These are phyloP conservation scores for Halcyon senegalensis DNA, from an alignment of 2,113 vertebrate species.

Conservation along the genomic window DNA sequence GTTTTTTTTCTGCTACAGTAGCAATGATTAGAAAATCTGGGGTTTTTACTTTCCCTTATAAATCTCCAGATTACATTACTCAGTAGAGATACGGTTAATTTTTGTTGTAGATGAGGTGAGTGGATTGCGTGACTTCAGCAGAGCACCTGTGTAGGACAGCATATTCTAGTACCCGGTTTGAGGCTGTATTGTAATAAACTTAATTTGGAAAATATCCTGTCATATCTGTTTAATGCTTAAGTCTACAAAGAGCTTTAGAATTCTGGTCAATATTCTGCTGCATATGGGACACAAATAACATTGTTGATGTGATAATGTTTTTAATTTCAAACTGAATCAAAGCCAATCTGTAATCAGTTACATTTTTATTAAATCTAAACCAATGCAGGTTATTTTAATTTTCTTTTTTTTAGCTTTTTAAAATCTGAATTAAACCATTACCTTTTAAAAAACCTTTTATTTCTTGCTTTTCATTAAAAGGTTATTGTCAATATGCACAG, in stretches of 20 bases:
- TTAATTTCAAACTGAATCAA: background rate
- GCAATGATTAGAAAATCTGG: background rate
- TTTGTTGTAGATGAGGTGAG: background rate
- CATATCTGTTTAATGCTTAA: background rate
- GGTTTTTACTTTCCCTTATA: background rate
- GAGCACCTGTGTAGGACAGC: background rate
- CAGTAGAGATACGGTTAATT: background rate
- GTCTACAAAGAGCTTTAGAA: background rate
- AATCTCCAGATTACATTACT: background rate
- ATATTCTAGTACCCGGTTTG: background rate
- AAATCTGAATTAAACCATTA: background rate
- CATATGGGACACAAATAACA: background rate
- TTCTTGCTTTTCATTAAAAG: background rate
- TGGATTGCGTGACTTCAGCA: background rate
- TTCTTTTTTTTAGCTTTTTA: background rate
- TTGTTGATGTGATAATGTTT: background rate
- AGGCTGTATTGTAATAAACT: background rate
- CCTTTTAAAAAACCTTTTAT: background rate
- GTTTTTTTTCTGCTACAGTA: background rate
- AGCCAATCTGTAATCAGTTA: background rate
- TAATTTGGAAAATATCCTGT: background rate
- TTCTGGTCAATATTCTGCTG: background rate
- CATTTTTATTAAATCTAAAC: background rate
- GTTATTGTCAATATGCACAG: background rate
- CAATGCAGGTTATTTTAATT: background rate